Conservation (phyloP, 2,113 vertebrate genomes). For the Notothenia rossii region DNA sequence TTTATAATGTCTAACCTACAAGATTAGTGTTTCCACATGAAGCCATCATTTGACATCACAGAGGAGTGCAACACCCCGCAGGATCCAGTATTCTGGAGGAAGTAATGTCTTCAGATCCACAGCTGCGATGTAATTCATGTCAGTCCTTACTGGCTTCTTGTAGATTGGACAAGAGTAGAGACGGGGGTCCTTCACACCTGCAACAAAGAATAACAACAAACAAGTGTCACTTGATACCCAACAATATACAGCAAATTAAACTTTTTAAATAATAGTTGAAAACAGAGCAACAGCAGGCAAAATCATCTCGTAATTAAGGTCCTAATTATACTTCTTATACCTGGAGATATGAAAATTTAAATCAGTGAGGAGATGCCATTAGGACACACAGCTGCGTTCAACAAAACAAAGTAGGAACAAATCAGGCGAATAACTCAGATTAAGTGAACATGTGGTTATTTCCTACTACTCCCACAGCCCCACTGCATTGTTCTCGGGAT, state of each 20-base stretch:
- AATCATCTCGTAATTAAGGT: neutral
- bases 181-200: slow-evolving; percentile 86
- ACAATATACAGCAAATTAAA: neutral
- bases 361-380: slow-evolving; percentile 2
- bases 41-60: slow-evolving; percentile 91
- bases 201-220: slow-evolving; percentile 33
- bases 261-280: neutral
- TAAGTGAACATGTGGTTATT: neutral
- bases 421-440: slow-evolving; percentile 11
- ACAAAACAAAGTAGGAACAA: slow-evolving; percentile 29
- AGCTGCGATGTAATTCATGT: slow-evolving; percentile 90
- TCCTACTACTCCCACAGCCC: neutral
- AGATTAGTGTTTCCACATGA: neutral
- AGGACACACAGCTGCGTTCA: slow-evolving; percentile 16
- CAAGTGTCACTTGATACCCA: neutral
- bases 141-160: slow-evolving; percentile 91
- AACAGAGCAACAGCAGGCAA: slow-evolving; percentile 22
- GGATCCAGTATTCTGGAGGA: slow-evolving; percentile 92
- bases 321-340: neutral
- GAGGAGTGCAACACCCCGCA: slow-evolving; percentile 93
- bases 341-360: slow-evolving; percentile 12
- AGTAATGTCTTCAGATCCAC: slow-evolving; percentile 88
- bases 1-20: neutral
- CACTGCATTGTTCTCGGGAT: neutral
- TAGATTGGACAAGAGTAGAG: slow-evolving; percentile 94